These are phyloP conservation scores for Tetrao urogallus DNA, from an alignment of 2,113 vertebrate species.

Conservation along the genomic window DNA sequence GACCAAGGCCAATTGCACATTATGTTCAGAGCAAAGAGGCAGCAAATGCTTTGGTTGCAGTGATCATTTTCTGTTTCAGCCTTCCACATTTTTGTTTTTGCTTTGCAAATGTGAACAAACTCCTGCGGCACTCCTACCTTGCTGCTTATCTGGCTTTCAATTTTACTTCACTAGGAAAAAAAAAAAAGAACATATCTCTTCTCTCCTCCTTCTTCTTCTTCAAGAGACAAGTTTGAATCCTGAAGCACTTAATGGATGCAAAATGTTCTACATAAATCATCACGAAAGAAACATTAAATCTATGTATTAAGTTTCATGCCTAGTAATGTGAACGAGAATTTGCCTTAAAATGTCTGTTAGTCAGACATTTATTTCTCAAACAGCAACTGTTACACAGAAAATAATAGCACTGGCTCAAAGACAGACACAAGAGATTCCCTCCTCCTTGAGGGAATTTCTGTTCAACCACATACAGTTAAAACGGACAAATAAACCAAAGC, in stretches of 20 bases:
- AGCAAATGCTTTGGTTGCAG: conserved; percentile 12
- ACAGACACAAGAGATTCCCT: neutral
- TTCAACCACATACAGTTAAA: neutral
- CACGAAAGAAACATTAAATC: neutral
- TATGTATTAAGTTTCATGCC: neutral
- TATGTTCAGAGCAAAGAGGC: conserved; percentile 22
- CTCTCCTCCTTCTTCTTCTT: neutral
- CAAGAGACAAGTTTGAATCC: neutral
- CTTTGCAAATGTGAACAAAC: conserved; percentile 43
- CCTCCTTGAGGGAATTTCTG: neutral
- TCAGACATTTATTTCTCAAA: conserved; percentile 2
- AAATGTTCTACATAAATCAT: conserved; percentile 35
- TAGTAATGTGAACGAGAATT: neutral
- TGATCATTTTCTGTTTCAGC: conserved; percentile 40
- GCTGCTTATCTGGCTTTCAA: neutral
- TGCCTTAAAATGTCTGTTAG: neutral
- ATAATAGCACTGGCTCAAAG: neutral
- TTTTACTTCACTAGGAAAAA: neutral
- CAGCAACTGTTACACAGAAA: neutral
- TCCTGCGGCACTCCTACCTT: neutral
- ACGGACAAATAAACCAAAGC: neutral
- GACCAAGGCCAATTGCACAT: conserved; percentile 21
- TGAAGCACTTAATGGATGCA: neutral
- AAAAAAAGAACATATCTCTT: neutral
- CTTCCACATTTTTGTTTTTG: conserved; percentile 32